These are phyloP conservation scores for Chloroclystis v-ata DNA, from an alignment of 2,888 invertebrate species.

Conservation along the genomic window DNA sequence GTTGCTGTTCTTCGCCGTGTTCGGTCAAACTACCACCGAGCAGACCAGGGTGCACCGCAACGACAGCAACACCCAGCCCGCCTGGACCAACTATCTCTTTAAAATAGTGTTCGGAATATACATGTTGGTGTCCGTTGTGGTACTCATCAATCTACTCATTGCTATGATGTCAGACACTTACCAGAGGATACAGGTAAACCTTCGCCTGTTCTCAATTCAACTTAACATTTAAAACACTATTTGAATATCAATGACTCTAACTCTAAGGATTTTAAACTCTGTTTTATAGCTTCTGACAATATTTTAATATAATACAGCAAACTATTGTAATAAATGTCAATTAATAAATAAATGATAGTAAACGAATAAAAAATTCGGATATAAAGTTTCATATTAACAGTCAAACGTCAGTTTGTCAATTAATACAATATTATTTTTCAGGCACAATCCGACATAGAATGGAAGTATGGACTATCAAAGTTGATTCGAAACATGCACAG, in stretches of 20 bases:
- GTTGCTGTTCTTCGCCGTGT: conserved; percentile 98
- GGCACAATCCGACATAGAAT: conserved; percentile 99
- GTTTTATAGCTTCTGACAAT: too few species aligned
- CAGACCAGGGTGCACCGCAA: conserved; percentile 83
- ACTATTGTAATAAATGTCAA: too few species aligned
- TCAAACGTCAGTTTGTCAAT: too few species aligned
- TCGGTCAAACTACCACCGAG: conserved; percentile 93
- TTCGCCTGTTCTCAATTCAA: conserved; percentile 29
- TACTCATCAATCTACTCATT: conserved; percentile 99
- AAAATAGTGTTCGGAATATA: conserved; percentile 95
- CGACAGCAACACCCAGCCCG: conserved; percentile 82
- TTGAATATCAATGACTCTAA: conserved; percentile 3
- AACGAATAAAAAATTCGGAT: too few species aligned
- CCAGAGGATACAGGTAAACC: conserved; percentile 94
- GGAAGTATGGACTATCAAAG: conserved; percentile 99
- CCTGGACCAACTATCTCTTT: conserved; percentile 91
- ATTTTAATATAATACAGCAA: too few species aligned
- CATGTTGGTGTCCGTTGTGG: conserved; percentile 99
- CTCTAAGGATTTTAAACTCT: too few species aligned
- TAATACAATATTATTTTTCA: conserved; percentile 57
- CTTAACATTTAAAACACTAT: conserved; percentile 13
- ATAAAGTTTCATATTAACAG: too few species aligned
- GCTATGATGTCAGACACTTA: conserved; percentile 99
- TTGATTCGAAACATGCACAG: conserved; percentile 99
- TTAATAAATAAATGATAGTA: too few species aligned